Evolutionary conservation across 2,888 invertebrate species (phyloP), one percentile per base, ranked within the genome.

Genomic region (Eremobia ochroleuca): DNA sequence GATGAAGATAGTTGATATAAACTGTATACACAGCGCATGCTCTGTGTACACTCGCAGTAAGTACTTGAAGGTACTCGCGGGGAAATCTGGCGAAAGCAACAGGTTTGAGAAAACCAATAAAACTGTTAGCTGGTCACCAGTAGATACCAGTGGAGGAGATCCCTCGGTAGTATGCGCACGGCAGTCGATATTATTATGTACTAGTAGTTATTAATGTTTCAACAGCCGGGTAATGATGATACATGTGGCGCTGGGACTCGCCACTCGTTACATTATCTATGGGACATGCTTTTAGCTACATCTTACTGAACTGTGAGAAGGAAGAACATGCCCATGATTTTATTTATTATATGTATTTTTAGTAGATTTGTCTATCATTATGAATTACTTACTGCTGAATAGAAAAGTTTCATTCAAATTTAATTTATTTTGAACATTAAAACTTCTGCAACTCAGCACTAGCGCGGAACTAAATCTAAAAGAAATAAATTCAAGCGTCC

Each of bases 41-140:
- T 43, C 18, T 25, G 58, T 55, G 11, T 49, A 11, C 58, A 25
- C 72, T 52, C 34, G 25, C 28, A 64, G 62, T 18, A 37, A 21
- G 34, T 34, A 58, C n/a, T 62, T 9, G 43, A 4, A 68, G 21
- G 31, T 37, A 68, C n/a, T 76, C 49, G 64, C 71, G 37, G 75
- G 61, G 52, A 76, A 76, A 82, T 25, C 80, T 62, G 43, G 80
- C 61, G 76, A 82, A 82, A 84, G 80, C 76, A 70, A 79, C 73
- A 69, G 72, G 68, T 79, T 72, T 62, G 58, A 62, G 80, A 40
- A 72, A 65, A 83, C 34, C 59, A 77, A 80, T 85, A 81, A 85
- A 68, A 81, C 65, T 73, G 70, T 80, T 84, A 69, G 64, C 61
- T 55, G 3, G 59, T 59, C 46, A 21, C 52, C 25, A 11, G 34